These are phyloP conservation scores for Drosophila triauraria DNA, from an alignment of 1,140 invertebrate species.

Conservation along the genomic window DNA sequence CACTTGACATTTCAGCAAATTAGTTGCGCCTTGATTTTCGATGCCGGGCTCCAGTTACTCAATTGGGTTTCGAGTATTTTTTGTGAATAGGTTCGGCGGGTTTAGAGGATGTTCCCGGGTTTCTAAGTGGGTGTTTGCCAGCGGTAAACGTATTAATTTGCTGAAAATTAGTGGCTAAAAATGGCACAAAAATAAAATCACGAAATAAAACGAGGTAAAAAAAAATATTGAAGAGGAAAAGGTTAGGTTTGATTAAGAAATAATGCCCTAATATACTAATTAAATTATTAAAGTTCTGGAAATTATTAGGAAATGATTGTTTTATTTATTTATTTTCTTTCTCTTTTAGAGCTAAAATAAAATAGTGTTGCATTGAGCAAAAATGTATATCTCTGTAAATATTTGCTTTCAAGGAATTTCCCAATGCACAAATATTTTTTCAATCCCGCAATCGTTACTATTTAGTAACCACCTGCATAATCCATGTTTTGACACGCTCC, in stretches of 20 bases:
- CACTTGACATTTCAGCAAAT: constrained; percentile 59
- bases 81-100: constrained; percentile 1
- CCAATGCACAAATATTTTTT: neutral
- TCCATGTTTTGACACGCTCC: constrained; percentile 42
- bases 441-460: constrained; percentile 15
- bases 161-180: neutral
- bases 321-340: neutral
- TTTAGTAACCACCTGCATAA: constrained; percentile 29
- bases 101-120: neutral
- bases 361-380: no score
- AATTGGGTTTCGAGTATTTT: constrained; percentile 16
- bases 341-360: neutral
- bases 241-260: neutral
- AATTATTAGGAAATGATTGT: accelerated
- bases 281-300: neutral
- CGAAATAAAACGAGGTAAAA: no score
- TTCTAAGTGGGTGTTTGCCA: neutral
- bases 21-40: constrained; percentile 62
- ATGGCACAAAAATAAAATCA: neutral
- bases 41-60: constrained; percentile 20
- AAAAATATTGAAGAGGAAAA: neutral
- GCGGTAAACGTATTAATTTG: constrained; percentile 28
- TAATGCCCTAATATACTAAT: no score
- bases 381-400: no score
- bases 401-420: neutral